Percentiles rank a stretch among this genome's conserved stretches.
Conservation (phyloP, 2,888 invertebrate genomes). For the Holacanthella duospinosa region DNA sequence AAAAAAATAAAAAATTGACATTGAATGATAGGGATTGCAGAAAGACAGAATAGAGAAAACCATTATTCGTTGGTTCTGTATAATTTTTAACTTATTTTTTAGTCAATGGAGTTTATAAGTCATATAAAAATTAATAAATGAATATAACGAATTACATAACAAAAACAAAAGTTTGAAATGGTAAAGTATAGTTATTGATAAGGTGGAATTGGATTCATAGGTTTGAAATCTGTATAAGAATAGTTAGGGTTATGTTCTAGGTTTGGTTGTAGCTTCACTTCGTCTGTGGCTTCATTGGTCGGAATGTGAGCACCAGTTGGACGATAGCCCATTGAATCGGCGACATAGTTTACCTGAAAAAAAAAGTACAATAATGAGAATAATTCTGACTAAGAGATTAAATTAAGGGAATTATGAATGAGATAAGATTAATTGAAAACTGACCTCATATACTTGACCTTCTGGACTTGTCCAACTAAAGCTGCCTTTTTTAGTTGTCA, state of each 20-base stretch:
- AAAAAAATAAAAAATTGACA: too few relatives aligned
- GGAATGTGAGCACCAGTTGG: background rate
- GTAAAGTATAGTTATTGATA: background rate
- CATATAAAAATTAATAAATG: too few relatives aligned
- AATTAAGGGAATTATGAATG: background rate
- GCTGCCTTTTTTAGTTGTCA: conserved; percentile 7
- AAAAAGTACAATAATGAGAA: background rate
- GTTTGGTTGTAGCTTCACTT: background rate
- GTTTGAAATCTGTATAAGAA: background rate
- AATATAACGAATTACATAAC: too few relatives aligned
- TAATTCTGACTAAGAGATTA: background rate
- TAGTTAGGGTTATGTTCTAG: background rate
- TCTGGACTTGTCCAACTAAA: conserved; percentile 13
- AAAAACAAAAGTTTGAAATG: background rate
- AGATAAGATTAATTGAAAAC: background rate
- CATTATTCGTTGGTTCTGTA: too few relatives aligned
- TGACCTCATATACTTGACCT: conserved; percentile 10
- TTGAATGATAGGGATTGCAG: too few relatives aligned
- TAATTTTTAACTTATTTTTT: background rate
- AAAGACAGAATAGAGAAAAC: too few relatives aligned
- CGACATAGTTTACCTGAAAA: conserved; percentile 10
- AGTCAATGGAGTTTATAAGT: too few relatives aligned
- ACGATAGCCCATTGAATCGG: conserved; percentile 2
- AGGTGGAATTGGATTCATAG: too few relatives aligned
- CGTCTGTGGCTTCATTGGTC: background rate